Evolutionary conservation across 2,797 vertebrate genomes (phyloP).

Genomic region (Salarias fasciatus): DNA sequence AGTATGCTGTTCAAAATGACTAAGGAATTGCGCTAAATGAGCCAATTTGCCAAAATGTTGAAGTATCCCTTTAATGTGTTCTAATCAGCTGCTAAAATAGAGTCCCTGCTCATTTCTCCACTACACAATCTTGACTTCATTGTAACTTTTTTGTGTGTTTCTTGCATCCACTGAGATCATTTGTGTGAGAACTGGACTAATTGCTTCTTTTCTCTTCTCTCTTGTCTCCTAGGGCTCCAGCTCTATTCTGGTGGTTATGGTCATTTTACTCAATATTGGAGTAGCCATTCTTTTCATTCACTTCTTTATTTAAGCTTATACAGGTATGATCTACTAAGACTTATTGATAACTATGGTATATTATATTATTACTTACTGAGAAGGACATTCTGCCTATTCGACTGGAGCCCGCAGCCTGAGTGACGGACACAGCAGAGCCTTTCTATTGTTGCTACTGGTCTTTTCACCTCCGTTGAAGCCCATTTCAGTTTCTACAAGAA

Average conservation of each 20-base stretch:
- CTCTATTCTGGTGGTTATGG: constrained; percentile 97
- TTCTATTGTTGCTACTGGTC: constrained; percentile 71
- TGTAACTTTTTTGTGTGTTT: neutral
- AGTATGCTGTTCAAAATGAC: no score
- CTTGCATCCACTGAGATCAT: neutral
- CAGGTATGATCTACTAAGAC: constrained; percentile 76
- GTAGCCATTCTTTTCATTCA: constrained; percentile 99
- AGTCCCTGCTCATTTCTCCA: no score
- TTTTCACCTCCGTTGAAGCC: constrained; percentile 61
- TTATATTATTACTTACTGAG: constrained; percentile 70
- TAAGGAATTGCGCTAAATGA: no score
- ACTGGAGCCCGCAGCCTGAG: constrained; percentile 68
- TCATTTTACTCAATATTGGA: constrained; percentile 99
- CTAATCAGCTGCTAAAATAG: no score
- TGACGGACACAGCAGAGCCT: constrained; percentile 73
- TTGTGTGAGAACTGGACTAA: constrained; percentile 21
- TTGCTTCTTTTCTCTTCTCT: constrained; percentile 44
- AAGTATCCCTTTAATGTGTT: no score
- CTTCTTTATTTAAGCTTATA: constrained; percentile 97
- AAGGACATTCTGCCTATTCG: constrained; percentile 65
- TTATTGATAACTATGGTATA: constrained; percentile 73
- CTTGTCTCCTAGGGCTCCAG: constrained; percentile 90
- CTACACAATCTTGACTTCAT: no score
- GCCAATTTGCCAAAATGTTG: no score
- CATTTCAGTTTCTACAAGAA: constrained; percentile 53